Base-by-base conservation (phyloP, 2,113 vertebrate species). In the Ctenodactylus gundi region DNA sequence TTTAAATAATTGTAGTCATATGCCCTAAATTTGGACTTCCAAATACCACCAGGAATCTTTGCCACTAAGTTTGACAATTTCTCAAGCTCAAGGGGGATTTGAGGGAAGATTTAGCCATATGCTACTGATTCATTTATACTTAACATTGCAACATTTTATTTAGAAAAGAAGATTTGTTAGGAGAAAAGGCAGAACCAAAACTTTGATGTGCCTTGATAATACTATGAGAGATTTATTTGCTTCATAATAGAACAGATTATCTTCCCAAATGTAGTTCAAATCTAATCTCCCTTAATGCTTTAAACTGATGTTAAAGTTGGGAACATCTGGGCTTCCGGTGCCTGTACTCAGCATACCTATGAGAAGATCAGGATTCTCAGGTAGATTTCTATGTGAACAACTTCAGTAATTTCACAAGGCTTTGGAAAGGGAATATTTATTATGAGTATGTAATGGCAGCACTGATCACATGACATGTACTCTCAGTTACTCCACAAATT, bases 91-190 rank as follows among this genome's bases (percentile, higher is more conserved):
- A 82, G 88, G 81, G 85, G 91, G 70, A 95, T 95, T 73, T 88
- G 76, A 82, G n/a, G 67, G 46, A 88, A 78, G 96, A 96, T 94
- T 94, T 92, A 95, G 87, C 87, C 96, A 96, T 91, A 95, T 93
- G 96, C 76, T 93, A 85, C 94, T 78, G 70, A 91, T 92, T 91
- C 36, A 3, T 91, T 93, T 73, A 94, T 46, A 87, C 87, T 95
- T 90, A 94, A 90, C 60, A 88, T 67, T 41, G 82, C 93, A 97
- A 96, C 92, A 85, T 96, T 94, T 91, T 91, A 39, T 90, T 86
- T 64, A 87, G 34, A 94, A 95, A 93, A 70, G 85, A 94, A 96
- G 65, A 94, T 90, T 89, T 89, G 34, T 58, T 75, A 25, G 14
- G 15, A 23, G 2, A 21, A 57, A 75, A 72, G 73, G 34, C 10